These are phyloP conservation scores for Parelbella ahira DNA, from an alignment of 2,888 invertebrate genomes.

Conservation along the genomic window DNA sequence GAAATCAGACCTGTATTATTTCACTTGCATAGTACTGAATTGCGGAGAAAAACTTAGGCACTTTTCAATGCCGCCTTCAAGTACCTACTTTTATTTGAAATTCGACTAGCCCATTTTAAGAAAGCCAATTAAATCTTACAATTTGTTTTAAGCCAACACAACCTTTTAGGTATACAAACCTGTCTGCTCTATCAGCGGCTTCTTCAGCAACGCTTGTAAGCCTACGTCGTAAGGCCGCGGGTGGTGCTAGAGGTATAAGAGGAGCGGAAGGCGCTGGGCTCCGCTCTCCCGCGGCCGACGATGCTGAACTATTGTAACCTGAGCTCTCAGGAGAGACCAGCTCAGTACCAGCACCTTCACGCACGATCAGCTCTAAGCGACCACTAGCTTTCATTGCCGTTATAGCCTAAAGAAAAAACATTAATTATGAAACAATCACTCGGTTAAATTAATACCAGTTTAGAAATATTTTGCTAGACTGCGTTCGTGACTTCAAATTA, in stretches of 20 bases:
- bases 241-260: constrained; percentile 57
- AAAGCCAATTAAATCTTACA: no score
- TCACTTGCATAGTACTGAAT: no score
- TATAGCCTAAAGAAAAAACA: constrained; percentile 84
- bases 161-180: constrained; percentile 42
- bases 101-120: no score
- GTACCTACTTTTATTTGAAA: no score
- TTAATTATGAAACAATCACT: no score
- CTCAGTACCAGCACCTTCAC: constrained; percentile 89
- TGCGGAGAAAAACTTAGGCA: no score
- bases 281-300: constrained; percentile 87
- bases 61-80: no score
- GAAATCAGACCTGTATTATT: no score
- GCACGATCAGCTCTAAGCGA: constrained; percentile 87
- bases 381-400: constrained; percentile 89
- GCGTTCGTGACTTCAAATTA: no score
- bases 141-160: background rate
- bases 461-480: no score
- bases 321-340: constrained; percentile 90
- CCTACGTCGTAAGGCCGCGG: constrained; percentile 83
- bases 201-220: constrained; percentile 88
- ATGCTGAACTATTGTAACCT: constrained; percentile 92
- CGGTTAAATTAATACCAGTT: no score
- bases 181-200: constrained; percentile 79
- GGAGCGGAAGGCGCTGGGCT: constrained; percentile 79